Conservation (phyloP, 1,140 invertebrate genomes). For the Nephotettix cincticeps region DNA sequence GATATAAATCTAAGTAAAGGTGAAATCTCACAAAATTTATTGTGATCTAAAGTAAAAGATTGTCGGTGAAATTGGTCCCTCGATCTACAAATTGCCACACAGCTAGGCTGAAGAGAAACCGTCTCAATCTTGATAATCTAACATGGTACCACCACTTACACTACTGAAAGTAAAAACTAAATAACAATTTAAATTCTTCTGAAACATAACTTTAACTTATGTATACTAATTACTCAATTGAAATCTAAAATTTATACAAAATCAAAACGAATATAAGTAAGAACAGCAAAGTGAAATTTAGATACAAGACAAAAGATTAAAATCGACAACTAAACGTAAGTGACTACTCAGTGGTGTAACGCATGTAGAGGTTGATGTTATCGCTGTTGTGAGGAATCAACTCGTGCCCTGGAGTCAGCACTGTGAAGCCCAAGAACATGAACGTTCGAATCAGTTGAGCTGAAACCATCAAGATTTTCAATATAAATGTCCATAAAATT, state of each 20-base stretch:
- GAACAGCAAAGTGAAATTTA: background rate
- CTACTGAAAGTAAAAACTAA: background rate
- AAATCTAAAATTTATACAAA: background rate
- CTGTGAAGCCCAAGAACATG: constrained; percentile 93
- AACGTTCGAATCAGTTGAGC: constrained; percentile 87
- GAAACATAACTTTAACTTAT: background rate
- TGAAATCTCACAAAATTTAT: too few relatives aligned
- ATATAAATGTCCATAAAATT: too few relatives aligned
- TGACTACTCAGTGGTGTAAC: constrained; percentile 72
- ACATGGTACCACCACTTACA: constrained; percentile 8
- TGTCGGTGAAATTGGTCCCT: constrained; percentile 4
- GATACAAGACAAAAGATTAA: too few relatives aligned
- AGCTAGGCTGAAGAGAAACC: constrained; percentile 3
- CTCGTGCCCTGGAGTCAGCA: constrained; percentile 78
- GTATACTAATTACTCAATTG: background rate
- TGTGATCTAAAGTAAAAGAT: background rate
- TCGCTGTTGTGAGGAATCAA: constrained; percentile 63
- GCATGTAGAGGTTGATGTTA: constrained; percentile 72
- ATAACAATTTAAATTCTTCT: background rate
- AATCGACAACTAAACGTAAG: background rate
- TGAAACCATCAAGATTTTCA: too few relatives aligned
- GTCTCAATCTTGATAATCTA: background rate
- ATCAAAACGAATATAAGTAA: too few relatives aligned
- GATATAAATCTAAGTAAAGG: too few relatives aligned
- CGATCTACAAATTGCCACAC: background rate